phyloP scores from a whole-genome alignment of 92 coral and sea anemone genomes.

The Desmophyllum pertusum region DNA sequence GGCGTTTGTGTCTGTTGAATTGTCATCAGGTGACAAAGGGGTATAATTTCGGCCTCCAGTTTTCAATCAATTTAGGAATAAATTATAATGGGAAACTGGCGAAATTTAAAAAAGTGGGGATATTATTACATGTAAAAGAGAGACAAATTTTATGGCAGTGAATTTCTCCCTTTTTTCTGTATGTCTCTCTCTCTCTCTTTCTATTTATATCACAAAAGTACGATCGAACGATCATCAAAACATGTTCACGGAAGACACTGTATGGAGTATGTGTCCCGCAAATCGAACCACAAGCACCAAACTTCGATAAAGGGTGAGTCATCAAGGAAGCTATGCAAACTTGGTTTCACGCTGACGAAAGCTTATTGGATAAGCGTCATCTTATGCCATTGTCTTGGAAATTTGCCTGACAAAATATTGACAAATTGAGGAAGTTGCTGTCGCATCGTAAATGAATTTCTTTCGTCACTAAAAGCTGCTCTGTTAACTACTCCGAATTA shows the following conservation, averaged over 20 bases:
- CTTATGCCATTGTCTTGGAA: neutral
- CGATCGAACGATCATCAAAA: slow-evolving; percentile 27
- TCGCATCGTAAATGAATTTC: neutral
- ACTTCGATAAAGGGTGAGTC: neutral
- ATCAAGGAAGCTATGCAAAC: neutral
- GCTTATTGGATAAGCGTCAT: slow-evolving; percentile 20
- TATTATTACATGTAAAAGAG: neutral
- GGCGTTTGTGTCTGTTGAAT: neutral
- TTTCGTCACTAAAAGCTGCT: neutral
- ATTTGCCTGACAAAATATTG: slow-evolving; percentile 25
- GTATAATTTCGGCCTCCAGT: neutral
- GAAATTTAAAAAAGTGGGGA: neutral
- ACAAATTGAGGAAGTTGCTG: neutral
- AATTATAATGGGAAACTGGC: neutral
- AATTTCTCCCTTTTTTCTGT: neutral
- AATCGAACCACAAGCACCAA: slow-evolving; percentile 9
- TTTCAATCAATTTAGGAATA: neutral
- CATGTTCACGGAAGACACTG: neutral
- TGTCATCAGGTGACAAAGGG: neutral
- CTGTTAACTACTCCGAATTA: neutral
- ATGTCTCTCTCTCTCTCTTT: neutral
- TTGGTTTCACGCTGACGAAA: neutral
- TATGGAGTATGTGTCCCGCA: neutral
- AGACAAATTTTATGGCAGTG: too few relatives aligned
- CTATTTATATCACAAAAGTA: neutral